Evolutionary conservation across 2,113 vertebrate species (phyloP).

Genomic region (Pionites leucogaster): DNA sequence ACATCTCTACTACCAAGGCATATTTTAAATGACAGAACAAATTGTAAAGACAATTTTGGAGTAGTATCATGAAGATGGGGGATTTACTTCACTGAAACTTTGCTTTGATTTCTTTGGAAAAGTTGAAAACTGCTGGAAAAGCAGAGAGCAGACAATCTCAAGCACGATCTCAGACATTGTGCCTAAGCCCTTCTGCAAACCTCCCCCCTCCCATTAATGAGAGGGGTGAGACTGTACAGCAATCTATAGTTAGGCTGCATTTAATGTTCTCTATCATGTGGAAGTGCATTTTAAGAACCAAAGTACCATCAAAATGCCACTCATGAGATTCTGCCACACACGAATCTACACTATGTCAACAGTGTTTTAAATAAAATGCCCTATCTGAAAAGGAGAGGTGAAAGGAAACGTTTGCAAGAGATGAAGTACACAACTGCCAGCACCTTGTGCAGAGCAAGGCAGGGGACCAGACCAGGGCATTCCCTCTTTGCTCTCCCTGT

Average conservation of each 20-base stretch:
- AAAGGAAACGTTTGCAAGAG: neutral
- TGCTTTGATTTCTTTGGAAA: neutral
- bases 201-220: neutral
- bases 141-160: neutral
- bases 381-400: neutral
- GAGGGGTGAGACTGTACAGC: fast-evolving
- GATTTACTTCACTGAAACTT: neutral
- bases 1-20: neutral
- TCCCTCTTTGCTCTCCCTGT: neutral
- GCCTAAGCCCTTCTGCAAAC: neutral
- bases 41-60: neutral
- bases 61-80: fast-evolving
- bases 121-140: neutral
- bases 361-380: neutral
- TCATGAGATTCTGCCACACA: fast-evolving
- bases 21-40: neutral
- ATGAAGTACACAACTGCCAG: neutral
- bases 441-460: fast-evolving
- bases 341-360: neutral
- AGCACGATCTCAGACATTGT: neutral
- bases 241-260: neutral
- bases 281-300: neutral
- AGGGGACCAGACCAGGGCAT: neutral
- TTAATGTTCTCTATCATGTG: fast-evolving
- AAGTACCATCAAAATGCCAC: neutral